These are phyloP conservation scores for Myiothlypis coronata DNA, from an alignment of 2,797 vertebrate species.

Conservation along the genomic window DNA sequence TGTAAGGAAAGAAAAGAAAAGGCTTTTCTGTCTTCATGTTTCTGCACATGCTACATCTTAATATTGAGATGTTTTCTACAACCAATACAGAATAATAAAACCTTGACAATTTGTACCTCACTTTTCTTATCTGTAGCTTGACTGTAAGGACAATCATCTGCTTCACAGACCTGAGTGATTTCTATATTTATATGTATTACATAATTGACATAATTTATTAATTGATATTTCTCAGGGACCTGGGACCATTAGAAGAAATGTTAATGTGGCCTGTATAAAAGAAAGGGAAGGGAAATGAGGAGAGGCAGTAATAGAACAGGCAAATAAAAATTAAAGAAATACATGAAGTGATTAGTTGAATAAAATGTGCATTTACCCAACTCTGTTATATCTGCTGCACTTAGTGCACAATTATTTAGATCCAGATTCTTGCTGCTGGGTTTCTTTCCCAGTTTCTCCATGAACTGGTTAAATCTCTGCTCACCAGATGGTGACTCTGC, in stretches of 20 bases:
- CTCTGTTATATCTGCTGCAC: conserved; percentile 76
- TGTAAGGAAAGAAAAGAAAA: not conserved
- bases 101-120: not conserved
- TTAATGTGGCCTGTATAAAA: not conserved
- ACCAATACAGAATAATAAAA: not conserved
- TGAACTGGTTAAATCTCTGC: conserved; percentile 77
- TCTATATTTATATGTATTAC: not conserved
- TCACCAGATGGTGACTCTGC: conserved; percentile 53
- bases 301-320: not conserved
- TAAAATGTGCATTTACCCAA: conserved; percentile 71
- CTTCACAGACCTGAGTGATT: not conserved
- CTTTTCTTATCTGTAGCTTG: not conserved
- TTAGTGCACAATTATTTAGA: conserved; percentile 81
- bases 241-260: not conserved
- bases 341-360: not conserved
- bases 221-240: not conserved
- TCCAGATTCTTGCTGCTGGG: conserved; percentile 71
- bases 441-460: conserved; percentile 82
- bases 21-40: not conserved
- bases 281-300: not conserved
- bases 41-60: not conserved
- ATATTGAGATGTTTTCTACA: not conserved
- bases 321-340: not conserved
- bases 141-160: not conserved
- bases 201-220: not conserved